Conservation (phyloP, 2,888 invertebrate species). For the Nezara viridula region DNA sequence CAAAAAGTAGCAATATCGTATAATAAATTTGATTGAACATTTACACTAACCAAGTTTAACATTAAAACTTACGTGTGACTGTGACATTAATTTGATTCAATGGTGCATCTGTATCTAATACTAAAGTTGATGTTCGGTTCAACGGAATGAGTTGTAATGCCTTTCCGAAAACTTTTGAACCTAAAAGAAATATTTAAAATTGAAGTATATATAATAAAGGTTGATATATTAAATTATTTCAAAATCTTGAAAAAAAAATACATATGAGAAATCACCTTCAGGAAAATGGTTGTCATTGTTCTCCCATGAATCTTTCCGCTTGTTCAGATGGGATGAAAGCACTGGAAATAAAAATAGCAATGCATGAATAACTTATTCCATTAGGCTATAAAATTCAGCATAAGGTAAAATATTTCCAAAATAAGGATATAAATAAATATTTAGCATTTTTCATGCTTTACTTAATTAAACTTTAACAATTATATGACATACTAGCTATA, state of each 20-base stretch:
- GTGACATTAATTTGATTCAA: slow-evolving; percentile 71
- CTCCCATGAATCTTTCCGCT: slow-evolving; percentile 85
- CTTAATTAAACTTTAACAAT: too few relatives aligned
- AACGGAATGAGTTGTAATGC: slow-evolving; percentile 76
- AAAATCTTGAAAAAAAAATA: not conserved
- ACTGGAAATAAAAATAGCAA: slow-evolving; percentile 58
- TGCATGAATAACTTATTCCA: not conserved
- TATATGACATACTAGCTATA: too few relatives aligned
- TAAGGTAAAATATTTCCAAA: too few relatives aligned
- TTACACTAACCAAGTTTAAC: not conserved
- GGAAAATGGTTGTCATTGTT: slow-evolving; percentile 62
- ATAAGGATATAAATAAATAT: too few relatives aligned
- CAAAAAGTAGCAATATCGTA: slow-evolving; percentile 57
- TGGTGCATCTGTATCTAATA: slow-evolving; percentile 70
- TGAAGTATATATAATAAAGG: too few relatives aligned
- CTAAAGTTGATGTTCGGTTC: slow-evolving; percentile 74
- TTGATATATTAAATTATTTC: not conserved
- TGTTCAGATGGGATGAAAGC: slow-evolving; percentile 70
- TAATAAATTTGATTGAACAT: not conserved
- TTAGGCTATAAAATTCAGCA: not conserved
- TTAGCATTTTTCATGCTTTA: too few relatives aligned
- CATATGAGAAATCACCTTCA: slow-evolving; percentile 60
- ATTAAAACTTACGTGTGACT: slow-evolving; percentile 70
- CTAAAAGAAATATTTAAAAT: slow-evolving; percentile 52
- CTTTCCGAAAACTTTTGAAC: slow-evolving; percentile 72